These are phyloP conservation scores for Danio aesculapii DNA, from an alignment of 2,797 vertebrate genomes.

Conservation along the genomic window DNA sequence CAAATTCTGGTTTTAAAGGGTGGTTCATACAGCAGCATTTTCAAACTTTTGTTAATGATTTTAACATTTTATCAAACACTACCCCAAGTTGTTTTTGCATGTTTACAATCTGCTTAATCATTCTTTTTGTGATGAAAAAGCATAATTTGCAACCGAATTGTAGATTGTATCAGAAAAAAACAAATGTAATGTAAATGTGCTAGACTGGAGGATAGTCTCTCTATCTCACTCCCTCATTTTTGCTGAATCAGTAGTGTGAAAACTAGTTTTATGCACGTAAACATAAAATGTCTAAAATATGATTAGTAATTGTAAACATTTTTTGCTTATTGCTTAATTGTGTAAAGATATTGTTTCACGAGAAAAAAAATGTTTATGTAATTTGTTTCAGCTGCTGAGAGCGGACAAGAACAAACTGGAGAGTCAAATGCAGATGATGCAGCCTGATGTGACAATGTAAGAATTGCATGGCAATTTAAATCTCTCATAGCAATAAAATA, in stretches of 20 bases:
- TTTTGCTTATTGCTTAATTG: not conserved
- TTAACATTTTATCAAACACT: too few relatives aligned
- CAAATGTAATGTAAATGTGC: not conserved
- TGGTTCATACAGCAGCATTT: not conserved
- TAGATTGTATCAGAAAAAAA: not conserved
- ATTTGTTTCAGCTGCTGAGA: slow-evolving; percentile 79
- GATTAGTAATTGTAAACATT: not conserved
- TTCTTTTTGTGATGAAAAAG: not conserved
- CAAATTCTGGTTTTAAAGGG: not conserved
- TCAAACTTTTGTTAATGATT: too few relatives aligned
- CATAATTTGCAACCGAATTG: not conserved
- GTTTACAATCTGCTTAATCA: not conserved
- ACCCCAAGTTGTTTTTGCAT: not conserved
- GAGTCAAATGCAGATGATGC: slow-evolving; percentile 83
- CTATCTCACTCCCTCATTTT: not conserved
- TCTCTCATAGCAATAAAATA: not conserved
- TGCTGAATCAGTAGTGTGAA: not conserved
- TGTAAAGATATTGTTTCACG: not conserved
- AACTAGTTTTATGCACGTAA: not conserved
- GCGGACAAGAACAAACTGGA: slow-evolving; percentile 86
- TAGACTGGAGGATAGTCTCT: not conserved
- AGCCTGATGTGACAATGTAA: slow-evolving; percentile 86
- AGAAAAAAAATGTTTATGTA: not conserved
- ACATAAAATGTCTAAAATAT: too few relatives aligned
- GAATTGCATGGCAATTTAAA: slow-evolving; percentile 53